Conservation (phyloP, 2,113 vertebrate genomes). For the Psilopogon haemacephalus region DNA sequence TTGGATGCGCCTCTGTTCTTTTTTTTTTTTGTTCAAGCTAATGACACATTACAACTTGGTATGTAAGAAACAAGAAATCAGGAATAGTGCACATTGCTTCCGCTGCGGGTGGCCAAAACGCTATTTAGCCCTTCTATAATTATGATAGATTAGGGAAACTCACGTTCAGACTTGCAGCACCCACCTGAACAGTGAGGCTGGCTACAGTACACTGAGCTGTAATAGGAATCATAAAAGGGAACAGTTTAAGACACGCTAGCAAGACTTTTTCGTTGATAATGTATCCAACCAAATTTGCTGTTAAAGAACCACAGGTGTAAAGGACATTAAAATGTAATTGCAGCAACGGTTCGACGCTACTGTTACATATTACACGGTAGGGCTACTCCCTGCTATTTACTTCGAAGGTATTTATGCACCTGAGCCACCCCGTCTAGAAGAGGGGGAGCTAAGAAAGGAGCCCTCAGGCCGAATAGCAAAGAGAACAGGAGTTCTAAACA, state of each 20-base stretch:
- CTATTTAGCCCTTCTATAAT: constrained; percentile 42
- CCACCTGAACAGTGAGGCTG: neutral
- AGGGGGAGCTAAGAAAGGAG: neutral
- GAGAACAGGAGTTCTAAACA: neutral
- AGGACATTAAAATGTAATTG: constrained; percentile 17
- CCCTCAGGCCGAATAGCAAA: neutral
- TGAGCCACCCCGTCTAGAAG: neutral
- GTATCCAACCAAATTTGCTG: constrained; percentile 47
- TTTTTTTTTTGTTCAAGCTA: constrained; percentile 8
- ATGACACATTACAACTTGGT: constrained; percentile 11
- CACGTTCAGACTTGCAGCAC: neutral
- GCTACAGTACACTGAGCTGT: neutral
- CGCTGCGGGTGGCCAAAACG: constrained; percentile 44
- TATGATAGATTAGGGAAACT: constrained; percentile 38
- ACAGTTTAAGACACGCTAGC: constrained; percentile 1
- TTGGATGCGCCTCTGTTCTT: neutral
- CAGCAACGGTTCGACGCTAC: neutral
- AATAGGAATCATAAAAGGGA: constrained; percentile 25
- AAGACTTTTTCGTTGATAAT: constrained; percentile 42
- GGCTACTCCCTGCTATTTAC: constrained; percentile 28
- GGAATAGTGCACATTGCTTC: neutral
- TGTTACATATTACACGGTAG: neutral
- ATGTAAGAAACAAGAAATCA: constrained; percentile 15
- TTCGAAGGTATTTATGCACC: constrained; percentile 1
- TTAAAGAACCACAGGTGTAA: constrained; percentile 48